Evolutionary conservation across 2,797 vertebrate genomes (phyloP).

Genomic region (Acanthurus lineatus): DNA sequence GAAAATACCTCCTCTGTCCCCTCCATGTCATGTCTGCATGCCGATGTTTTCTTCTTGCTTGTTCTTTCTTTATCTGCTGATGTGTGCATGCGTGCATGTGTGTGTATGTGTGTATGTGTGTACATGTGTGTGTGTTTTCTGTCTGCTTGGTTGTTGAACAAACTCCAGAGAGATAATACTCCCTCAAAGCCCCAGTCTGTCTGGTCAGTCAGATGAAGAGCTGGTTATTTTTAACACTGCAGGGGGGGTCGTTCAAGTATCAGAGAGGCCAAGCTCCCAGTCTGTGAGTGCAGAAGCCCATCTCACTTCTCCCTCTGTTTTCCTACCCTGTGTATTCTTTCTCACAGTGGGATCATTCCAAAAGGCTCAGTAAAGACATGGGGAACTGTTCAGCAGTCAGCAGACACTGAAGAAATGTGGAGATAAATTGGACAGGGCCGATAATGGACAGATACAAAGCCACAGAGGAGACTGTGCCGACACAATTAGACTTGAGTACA

Average conservation of each 20-base stretch:
- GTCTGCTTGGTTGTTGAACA: conserved; percentile 73
- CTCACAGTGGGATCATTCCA: conserved; percentile 57
- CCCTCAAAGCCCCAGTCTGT: conserved; percentile 80
- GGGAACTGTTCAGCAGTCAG: conserved; percentile 64
- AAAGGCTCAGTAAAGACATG: conserved; percentile 52
- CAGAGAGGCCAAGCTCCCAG: conserved; percentile 65
- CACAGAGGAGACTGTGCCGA: conserved; percentile 70
- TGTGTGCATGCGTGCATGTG: conserved; percentile 21
- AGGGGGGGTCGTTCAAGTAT: conserved; percentile 72
- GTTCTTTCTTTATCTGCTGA: conserved; percentile 26
- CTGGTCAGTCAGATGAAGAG: conserved; percentile 79
- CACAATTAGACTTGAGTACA: conserved; percentile 58
- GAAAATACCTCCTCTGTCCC: conserved; percentile 14
- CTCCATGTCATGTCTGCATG: conserved; percentile 30
- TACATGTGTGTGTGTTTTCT: conserved; percentile 53
- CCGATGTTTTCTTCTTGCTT: conserved; percentile 38
- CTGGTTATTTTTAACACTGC: conserved; percentile 85
- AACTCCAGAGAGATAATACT: conserved; percentile 83
- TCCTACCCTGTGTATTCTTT: conserved; percentile 58
- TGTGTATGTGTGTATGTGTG: conserved; percentile 9
- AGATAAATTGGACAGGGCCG: conserved; percentile 69
- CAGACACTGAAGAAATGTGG: conserved; percentile 57
- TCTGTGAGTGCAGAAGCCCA: conserved; percentile 53
- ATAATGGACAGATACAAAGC: conserved; percentile 67
- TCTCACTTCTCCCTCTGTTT: conserved; percentile 58